These are phyloP conservation scores for Trachymyrmex cornetzi DNA, from an alignment of 1,140 invertebrate genomes.

Conservation along the genomic window DNA sequence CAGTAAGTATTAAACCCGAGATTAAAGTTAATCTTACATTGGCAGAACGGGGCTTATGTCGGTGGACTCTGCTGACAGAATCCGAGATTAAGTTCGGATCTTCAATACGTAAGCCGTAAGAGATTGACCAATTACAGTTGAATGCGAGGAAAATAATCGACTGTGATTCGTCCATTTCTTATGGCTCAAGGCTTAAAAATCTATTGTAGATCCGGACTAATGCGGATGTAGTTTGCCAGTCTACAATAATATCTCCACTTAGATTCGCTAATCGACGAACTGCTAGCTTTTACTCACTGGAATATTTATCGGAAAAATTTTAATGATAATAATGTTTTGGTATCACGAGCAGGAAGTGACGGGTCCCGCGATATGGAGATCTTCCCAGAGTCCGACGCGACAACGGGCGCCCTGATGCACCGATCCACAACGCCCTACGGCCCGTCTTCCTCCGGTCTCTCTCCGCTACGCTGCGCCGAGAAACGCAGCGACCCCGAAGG, in stretches of 20 bases:
- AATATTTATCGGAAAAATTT: constrained; percentile 73
- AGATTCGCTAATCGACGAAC: neutral
- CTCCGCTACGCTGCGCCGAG: neutral
- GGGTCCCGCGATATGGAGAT: constrained; percentile 70
- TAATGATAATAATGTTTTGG: constrained; percentile 78
- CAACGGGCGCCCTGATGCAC: neutral
- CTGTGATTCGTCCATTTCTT: too few species aligned
- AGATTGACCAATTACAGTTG: too few species aligned
- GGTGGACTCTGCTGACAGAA: neutral
- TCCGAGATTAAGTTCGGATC: too few species aligned
- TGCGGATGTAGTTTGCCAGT: neutral
- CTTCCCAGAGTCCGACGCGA: neutral
- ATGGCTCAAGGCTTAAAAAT: too few species aligned
- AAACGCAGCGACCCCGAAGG: neutral
- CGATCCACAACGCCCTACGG: constrained; percentile 46
- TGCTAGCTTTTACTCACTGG: neutral
- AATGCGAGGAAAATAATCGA: too few species aligned
- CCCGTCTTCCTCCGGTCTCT: neutral
- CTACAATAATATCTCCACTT: neutral
- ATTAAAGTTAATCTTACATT: too few species aligned
- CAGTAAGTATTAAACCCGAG: too few species aligned
- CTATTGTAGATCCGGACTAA: too few species aligned
- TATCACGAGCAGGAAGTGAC: constrained; percentile 81
- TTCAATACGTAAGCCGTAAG: too few species aligned
- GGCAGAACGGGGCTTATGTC: neutral